Evolutionary conservation across 2,888 invertebrate species (phyloP).

Genomic region (Oxyteleia sp.): DNA sequence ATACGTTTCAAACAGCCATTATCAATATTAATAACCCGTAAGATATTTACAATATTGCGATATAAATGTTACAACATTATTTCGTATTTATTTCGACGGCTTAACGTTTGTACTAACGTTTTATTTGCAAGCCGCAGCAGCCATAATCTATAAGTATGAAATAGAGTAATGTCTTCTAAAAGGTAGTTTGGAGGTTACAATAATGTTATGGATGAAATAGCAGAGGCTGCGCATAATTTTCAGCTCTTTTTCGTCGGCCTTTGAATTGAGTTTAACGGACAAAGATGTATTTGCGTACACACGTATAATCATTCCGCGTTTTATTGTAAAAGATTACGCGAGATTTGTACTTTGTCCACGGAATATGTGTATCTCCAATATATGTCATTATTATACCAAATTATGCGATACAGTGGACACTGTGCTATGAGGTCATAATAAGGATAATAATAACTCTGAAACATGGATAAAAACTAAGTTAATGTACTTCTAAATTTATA

Average conservation of each 20-base stretch:
- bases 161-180: slow-evolving; percentile 15
- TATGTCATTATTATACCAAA: neutral
- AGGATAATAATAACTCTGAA: too few relatives aligned
- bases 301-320: too few relatives aligned
- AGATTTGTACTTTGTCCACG: neutral
- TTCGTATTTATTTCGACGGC: slow-evolving; percentile 11
- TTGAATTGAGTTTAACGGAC: slow-evolving; percentile 5
- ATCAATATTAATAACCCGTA: slow-evolving; percentile 18
- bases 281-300: neutral
- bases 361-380: neutral
- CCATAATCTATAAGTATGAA: slow-evolving; percentile 38
- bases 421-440: neutral
- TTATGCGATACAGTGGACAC: neutral
- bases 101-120: slow-evolving; percentile 4
- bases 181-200: slow-evolving; percentile 39
- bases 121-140: slow-evolving; percentile 19
- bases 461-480: too few relatives aligned
- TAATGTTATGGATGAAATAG: slow-evolving; percentile 19
- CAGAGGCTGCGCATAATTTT: slow-evolving; percentile 25
- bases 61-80: slow-evolving; percentile 20
- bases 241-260: slow-evolving; percentile 7
- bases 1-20: slow-evolving; percentile 21
- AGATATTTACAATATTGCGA: slow-evolving; percentile 16
- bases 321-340: neutral
- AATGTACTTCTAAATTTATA: too few relatives aligned